phyloP scores from a whole-genome alignment of 2,113 vertebrate genomes.

The human region GRCh38 chrX:29777501-29778000 shows the following conservation, averaged over 20 bases:
- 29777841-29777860: slow-evolving; percentile 44
- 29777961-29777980: not conserved
- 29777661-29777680: slow-evolving; percentile 29
- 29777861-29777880: not conserved
- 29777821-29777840: slow-evolving; percentile 42
- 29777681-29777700: not conserved
- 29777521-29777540: not conserved
- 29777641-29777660: not conserved
- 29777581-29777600: not conserved
- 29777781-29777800: slow-evolving; percentile 50
- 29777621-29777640: not conserved
- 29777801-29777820: not conserved
- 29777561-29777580: not conserved
- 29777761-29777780: slow-evolving; percentile 27
- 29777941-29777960: not conserved
- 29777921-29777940: slow-evolving; percentile 7
- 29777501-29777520: slow-evolving; percentile 4
- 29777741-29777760: not conserved
- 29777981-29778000: not conserved
- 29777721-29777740: not conserved
- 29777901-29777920: not conserved
- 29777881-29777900: not conserved
- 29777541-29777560: not conserved
- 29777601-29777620: not conserved
- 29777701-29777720: not conserved